Conservation (phyloP, 1,140 invertebrate species). For the Telenomus remus region DNA sequence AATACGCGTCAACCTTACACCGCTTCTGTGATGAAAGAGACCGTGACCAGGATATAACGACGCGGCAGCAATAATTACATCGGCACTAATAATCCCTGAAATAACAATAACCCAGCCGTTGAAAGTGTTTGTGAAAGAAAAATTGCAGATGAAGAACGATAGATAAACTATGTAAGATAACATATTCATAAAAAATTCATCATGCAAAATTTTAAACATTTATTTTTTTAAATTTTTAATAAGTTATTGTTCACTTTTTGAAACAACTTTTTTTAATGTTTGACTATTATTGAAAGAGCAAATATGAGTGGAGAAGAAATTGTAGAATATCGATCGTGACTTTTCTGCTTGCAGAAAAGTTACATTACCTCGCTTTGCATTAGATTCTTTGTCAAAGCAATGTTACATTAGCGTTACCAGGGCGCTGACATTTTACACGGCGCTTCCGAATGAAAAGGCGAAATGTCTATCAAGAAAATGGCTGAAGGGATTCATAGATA, state of each 20-base stretch:
- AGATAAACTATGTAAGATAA: no score
- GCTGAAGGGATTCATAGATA: slow-evolving; percentile 55
- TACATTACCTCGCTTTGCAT: slow-evolving; percentile 38
- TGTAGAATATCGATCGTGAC: slow-evolving; percentile 37
- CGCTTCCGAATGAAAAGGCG: slow-evolving; percentile 35
- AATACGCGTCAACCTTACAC: slow-evolving; percentile 39
- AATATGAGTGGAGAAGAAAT: slow-evolving; percentile 10
- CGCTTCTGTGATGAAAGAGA: slow-evolving; percentile 30
- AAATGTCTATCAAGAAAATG: slow-evolving; percentile 52
- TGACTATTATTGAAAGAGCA: not conserved
- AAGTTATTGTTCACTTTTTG: no score
- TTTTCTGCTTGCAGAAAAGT: slow-evolving; percentile 43
- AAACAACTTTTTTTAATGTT: not conserved
- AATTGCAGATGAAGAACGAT: slow-evolving; percentile 35
- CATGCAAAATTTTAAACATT: no score
- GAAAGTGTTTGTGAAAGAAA: slow-evolving; percentile 28
- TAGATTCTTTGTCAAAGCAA: slow-evolving; percentile 52
- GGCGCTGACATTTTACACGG: slow-evolving; percentile 34
- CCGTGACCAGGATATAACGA: slow-evolving; percentile 40
- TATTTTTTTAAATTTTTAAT: no score
- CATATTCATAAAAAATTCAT: no score
- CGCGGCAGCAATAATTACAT: slow-evolving; percentile 45
- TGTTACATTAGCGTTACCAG: slow-evolving; percentile 47
- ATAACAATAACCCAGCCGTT: slow-evolving; percentile 36
- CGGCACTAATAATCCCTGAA: slow-evolving; percentile 36